These are phyloP conservation scores for Callopanchax toddi DNA, from an alignment of 2,113 vertebrate species.

Conservation along the genomic window DNA sequence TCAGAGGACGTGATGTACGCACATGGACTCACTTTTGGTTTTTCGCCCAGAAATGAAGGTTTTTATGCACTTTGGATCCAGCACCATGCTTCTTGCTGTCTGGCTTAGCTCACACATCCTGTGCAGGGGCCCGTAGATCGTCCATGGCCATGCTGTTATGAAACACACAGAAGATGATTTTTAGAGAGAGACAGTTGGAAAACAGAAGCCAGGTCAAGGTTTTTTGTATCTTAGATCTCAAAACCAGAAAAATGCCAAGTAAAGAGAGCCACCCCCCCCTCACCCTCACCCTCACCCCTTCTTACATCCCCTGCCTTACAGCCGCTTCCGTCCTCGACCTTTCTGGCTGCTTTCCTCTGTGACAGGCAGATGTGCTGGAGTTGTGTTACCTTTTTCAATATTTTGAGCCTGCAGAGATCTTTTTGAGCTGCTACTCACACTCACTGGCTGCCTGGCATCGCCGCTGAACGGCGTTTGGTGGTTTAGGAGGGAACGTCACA, in stretches of 20 bases:
- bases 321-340: conserved; percentile 52
- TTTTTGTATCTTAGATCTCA: conserved; percentile 40
- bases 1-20: conserved; percentile 43
- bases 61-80: conserved; percentile 57
- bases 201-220: conserved; percentile 50
- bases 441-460: conserved; percentile 57
- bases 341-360: conserved; percentile 64
- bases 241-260: conserved; percentile 23
- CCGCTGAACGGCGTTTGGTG: conserved; percentile 4
- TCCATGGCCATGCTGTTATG: conserved; percentile 47
- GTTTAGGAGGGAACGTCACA: background rate
- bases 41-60: conserved; percentile 57
- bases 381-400: conserved; percentile 30
- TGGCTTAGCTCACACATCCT: conserved; percentile 31
- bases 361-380: conserved; percentile 40
- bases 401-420: conserved; percentile 17
- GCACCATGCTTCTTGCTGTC: conserved; percentile 34
- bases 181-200: conserved; percentile 29
- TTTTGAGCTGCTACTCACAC: conserved; percentile 41
- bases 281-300: conserved; percentile 1
- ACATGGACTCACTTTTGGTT: conserved; percentile 50
- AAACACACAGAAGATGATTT: conserved; percentile 28
- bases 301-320: conserved; percentile 42
- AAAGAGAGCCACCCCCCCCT: background rate
- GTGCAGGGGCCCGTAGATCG: conserved; percentile 49